These are phyloP conservation scores for Stichopus chloronotus DNA, from an alignment of 35 echinoderm and acorn worm species.

Conservation along the genomic window DNA sequence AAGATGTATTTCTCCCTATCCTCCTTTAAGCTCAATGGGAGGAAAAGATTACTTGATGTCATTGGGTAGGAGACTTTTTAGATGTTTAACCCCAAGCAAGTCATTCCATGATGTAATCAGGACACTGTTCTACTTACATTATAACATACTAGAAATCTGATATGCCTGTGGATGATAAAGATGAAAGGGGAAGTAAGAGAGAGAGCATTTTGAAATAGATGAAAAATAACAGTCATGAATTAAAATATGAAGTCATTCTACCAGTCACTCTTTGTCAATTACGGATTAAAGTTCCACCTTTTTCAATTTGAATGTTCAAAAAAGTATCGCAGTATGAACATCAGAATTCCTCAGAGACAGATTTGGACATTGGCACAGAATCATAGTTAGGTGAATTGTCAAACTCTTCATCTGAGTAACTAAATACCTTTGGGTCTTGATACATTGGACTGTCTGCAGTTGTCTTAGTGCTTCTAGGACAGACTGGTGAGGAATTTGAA, in stretches of 20 bases:
- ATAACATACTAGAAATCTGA: too few relatives aligned
- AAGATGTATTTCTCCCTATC: too few relatives aligned
- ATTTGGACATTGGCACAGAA: not conserved
- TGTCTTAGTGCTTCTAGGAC: slow-evolving; percentile 2
- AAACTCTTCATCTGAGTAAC: not conserved
- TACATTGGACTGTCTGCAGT: not conserved
- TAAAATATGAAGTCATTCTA: not conserved
- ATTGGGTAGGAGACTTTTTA: too few relatives aligned
- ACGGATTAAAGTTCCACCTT: not conserved
- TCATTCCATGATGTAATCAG: too few relatives aligned
- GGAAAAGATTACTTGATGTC: too few relatives aligned
- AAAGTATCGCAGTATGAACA: not conserved
- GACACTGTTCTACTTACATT: too few relatives aligned
- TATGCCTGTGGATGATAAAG: too few relatives aligned
- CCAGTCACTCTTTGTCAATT: too few relatives aligned
- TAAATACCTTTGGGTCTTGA: not conserved
- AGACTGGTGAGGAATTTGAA: not conserved
- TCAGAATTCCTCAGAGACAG: not conserved
- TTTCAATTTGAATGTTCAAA: not conserved
- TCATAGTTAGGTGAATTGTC: not conserved
- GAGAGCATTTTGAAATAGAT: not conserved
- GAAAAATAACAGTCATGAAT: not conserved
- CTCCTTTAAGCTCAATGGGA: too few relatives aligned
- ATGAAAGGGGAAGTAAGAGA: too few relatives aligned
- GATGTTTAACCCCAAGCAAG: too few relatives aligned